A percentile compares a stretch with the other conserved stretches of the same genome.
These are phyloP conservation scores for Gadopsis bispinosus DNA, from an alignment of 2,797 vertebrate species.

Conservation along the genomic window DNA sequence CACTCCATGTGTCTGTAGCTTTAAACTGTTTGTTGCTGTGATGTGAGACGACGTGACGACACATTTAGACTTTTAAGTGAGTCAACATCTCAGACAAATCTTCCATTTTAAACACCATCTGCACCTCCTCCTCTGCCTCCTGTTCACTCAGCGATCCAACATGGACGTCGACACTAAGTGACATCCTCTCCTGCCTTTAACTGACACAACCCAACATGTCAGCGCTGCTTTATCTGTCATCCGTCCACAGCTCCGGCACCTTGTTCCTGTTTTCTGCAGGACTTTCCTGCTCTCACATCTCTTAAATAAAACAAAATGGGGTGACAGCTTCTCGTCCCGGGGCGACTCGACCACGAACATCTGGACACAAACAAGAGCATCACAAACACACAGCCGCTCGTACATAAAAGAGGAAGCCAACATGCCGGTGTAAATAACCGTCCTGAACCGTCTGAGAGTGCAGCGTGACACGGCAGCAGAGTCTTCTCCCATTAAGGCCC, in stretches of 20 bases:
- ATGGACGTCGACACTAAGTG: slow-evolving; percentile 36
- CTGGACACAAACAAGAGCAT: slow-evolving; percentile 78
- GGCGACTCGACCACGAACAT: slow-evolving; percentile 63
- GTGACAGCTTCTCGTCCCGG: slow-evolving; percentile 62
- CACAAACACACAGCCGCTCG: slow-evolving; percentile 58
- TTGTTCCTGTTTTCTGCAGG: slow-evolving; percentile 37
- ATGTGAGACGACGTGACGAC: slow-evolving; percentile 41
- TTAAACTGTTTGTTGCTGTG: slow-evolving; percentile 9
- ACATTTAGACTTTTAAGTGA: slow-evolving; percentile 53
- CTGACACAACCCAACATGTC: slow-evolving; percentile 32
- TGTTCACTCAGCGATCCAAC: slow-evolving; percentile 2
- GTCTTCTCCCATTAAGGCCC: slow-evolving; percentile 81
- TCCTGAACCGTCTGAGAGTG: slow-evolving; percentile 35
- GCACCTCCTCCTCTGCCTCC: slow-evolving; percentile 21
- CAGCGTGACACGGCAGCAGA: slow-evolving; percentile 64
- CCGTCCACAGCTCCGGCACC: slow-evolving; percentile 36
- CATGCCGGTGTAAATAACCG: slow-evolving; percentile 65
- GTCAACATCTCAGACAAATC: slow-evolving; percentile 57
- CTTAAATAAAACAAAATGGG: slow-evolving; percentile 74
- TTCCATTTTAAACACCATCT: slow-evolving; percentile 62
- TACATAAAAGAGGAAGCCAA: slow-evolving; percentile 75
- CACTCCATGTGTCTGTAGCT: background rate
- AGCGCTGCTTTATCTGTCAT: slow-evolving; percentile 5
- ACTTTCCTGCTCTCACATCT: slow-evolving; percentile 38
- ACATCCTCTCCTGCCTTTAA: slow-evolving; percentile 34